phyloP scores from a whole-genome alignment of 2,797 vertebrate genomes.

The Sebastes umbrosus region DNA sequence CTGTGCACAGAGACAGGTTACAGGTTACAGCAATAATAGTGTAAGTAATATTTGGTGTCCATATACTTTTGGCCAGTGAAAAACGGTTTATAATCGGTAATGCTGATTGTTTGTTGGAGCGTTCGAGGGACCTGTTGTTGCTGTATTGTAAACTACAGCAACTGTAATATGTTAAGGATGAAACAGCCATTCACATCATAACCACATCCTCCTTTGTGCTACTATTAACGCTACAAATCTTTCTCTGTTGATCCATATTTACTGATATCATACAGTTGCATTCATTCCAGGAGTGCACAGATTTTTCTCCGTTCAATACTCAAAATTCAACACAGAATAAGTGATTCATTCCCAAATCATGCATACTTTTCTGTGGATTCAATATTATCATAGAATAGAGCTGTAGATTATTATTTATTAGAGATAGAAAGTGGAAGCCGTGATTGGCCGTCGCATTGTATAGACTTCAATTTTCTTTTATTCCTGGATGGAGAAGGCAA shows the following conservation, averaged over 20 bases:
- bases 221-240: not conserved
- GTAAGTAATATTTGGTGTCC: not conserved
- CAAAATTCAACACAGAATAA: not conserved
- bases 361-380: not conserved
- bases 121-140: not conserved
- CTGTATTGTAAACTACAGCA: not conserved
- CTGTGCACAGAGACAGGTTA: not conserved
- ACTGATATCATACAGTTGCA: not conserved
- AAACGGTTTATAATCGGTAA: not conserved
- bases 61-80: conserved; percentile 2
- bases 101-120: not conserved
- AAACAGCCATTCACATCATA: not conserved
- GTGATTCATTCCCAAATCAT: not conserved
- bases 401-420: conserved; percentile 24
- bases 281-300: not conserved
- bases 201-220: not conserved
- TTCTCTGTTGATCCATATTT: not conserved
- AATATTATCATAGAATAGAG: conserved; percentile 1
- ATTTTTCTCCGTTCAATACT: not conserved
- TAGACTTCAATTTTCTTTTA: not conserved
- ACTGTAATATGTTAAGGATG: not conserved
- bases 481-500: conserved; percentile 3
- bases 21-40: not conserved
- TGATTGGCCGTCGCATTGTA: not conserved
- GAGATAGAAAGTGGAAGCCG: conserved; percentile 20